Percentiles rank a stretch among this genome's conserved stretches.
Conservation (phyloP, 2,888 invertebrate species). For the Fragum whitleyi region DNA sequence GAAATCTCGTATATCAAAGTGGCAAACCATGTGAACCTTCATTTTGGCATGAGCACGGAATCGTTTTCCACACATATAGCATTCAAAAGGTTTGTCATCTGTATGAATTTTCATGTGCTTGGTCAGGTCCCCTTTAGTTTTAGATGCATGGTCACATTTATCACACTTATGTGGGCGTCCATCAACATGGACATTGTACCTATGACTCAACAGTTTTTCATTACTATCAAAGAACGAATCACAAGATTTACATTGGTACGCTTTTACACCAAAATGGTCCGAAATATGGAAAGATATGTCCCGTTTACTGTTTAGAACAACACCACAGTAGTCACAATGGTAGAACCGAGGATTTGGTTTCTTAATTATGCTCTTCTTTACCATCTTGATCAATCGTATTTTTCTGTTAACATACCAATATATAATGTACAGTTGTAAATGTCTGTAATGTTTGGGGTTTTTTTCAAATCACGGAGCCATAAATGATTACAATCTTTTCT, state of each 20-base stretch:
- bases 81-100: not conserved
- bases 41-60: not conserved
- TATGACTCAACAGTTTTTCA: not conserved
- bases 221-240: not conserved
- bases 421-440: too few species aligned
- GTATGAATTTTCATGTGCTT: slow-evolving; percentile 2
- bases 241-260: not conserved
- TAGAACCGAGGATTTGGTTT: not conserved
- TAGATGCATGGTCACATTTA: not conserved
- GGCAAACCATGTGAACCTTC: not conserved
- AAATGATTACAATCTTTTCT: too few species aligned
- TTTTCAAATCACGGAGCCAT: too few species aligned
- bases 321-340: not conserved
- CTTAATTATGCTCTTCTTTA: not conserved
- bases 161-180: not conserved
- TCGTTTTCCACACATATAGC: not conserved
- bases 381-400: not conserved
- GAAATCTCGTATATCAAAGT: not conserved
- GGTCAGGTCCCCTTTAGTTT: not conserved
- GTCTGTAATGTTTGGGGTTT: too few species aligned
- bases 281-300: not conserved
- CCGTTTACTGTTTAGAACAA: not conserved
- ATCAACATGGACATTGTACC: not conserved
- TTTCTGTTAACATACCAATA: too few species aligned
- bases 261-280: not conserved